Percentiles rank a stretch among this genome's conserved stretches.
These are phyloP conservation scores for Coremacera marginata DNA, from an alignment of 2,888 invertebrate genomes.

Conservation along the genomic window DNA sequence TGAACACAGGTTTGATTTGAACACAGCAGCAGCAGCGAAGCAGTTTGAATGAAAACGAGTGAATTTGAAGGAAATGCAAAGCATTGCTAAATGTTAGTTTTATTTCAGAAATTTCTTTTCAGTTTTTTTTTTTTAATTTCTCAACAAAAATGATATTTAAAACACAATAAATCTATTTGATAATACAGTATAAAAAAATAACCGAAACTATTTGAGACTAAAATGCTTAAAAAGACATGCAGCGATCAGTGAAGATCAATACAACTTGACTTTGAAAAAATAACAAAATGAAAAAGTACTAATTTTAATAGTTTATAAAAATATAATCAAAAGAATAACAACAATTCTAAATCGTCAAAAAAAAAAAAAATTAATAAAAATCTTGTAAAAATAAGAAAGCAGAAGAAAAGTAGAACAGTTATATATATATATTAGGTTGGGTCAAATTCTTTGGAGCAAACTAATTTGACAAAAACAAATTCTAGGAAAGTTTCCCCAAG, in stretches of 20 bases:
- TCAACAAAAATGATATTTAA: too few relatives aligned
- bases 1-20: neutral
- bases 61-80: neutral
- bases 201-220: conserved; percentile 1
- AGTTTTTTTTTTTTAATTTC: neutral
- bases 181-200: neutral
- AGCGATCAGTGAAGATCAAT: neutral
- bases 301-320: neutral
- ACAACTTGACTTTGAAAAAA: neutral
- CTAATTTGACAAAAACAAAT: too few relatives aligned
- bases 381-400: neutral
- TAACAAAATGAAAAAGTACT: neutral
- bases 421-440: too few relatives aligned
- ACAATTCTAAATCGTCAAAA: neutral
- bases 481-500: too few relatives aligned
- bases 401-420: too few relatives aligned
- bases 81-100: neutral
- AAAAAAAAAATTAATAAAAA: neutral
- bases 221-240: neutral
- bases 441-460: too few relatives aligned
- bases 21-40: neutral
- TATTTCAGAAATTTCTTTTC: neutral
- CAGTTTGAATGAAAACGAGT: neutral
- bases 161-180: neutral
- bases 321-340: neutral